These are phyloP conservation scores for Antheraea pernyi DNA, from an alignment of 1,140 invertebrate species.

Conservation along the genomic window DNA sequence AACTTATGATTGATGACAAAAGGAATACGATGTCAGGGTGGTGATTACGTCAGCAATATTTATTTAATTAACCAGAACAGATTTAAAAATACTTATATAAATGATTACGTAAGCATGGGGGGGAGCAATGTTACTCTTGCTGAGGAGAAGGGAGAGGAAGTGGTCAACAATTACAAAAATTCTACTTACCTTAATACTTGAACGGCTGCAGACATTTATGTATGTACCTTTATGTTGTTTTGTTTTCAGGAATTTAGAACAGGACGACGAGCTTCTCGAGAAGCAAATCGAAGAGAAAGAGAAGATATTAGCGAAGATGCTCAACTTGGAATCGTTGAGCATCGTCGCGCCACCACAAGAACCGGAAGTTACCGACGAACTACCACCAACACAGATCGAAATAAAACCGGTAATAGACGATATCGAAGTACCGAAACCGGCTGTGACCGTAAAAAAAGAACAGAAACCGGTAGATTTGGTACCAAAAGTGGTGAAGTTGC, in stretches of 20 bases:
- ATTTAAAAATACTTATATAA: too few relatives aligned
- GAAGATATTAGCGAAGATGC: conserved; percentile 72
- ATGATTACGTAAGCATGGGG: too few relatives aligned
- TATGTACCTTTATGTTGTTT: not conserved
- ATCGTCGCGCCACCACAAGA: conserved; percentile 31
- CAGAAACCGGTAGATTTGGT: conserved; percentile 50
- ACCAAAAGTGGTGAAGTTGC: conserved; percentile 63
- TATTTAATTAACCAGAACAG: too few relatives aligned
- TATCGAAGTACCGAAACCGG: not conserved
- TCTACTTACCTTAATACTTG: too few relatives aligned
- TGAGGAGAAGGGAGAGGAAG: too few relatives aligned
- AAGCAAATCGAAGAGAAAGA: conserved; percentile 75
- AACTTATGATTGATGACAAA: too few relatives aligned
- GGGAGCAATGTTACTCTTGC: too few relatives aligned
- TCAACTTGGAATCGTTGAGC: conserved; percentile 71
- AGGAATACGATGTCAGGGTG: too few relatives aligned
- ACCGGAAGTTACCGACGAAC: not conserved
- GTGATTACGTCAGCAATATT: too few relatives aligned
- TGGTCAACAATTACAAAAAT: too few relatives aligned
- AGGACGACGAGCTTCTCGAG: conserved; percentile 62
- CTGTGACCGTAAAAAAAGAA: conserved; percentile 20
- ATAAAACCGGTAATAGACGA: conserved; percentile 15
- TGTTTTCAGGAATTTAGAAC: conserved; percentile 44
- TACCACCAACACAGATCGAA: conserved; percentile 12
- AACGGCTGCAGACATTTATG: too few relatives aligned